Base-by-base conservation (phyloP, 1,140 invertebrate genomes). In the Zaprionus gabonicus region DNA sequence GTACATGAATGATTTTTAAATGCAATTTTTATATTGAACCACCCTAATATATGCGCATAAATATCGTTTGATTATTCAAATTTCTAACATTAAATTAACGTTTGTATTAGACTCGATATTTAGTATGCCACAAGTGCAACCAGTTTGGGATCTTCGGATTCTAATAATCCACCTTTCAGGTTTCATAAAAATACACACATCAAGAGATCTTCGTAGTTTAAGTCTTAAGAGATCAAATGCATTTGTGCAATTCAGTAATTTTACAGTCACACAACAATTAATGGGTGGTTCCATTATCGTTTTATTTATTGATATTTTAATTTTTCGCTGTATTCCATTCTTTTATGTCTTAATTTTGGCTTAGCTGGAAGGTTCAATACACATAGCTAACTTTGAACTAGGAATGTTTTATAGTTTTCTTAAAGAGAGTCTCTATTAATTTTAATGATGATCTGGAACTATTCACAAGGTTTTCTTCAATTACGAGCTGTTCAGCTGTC, bases 111-210 rank as follows among this genome's bases (percentile, higher is more conserved):
- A 49, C n/a, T 20, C n/a, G 46, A 23, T n/a, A 49, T 3, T 51
- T 9, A 51, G 46, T 51, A 51, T 51, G 20, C 20, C 10, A 13
- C 69, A 71, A 80, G 60, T 73, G 58, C 65, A 78, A 78, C 76
- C 76, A 57, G 76, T 75, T 78, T 67, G 7, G 17, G 23, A 67
- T n/a, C 41, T 73, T 73, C 36, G 34, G 41, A 72, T 67, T 62
- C 38, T 31, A 53, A 56, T 72, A 56, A 55, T 62, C 62, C 23
- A 62, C 17, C 25, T 62, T 77, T 73, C 75, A 68, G 75, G 75
- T 77, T 77, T 67, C 44, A 69, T 82, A 58, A 67, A 80, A 80
- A 83, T 78, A 85, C 78, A 59, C 6, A 17, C 15, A n/a, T 46
- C n/a, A 17, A 2, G 17, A n/a, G 6, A 4, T 17, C n/a, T 10